Conservation (phyloP, 2,797 vertebrate species). For the Mormyrops attenuatus region DNA sequence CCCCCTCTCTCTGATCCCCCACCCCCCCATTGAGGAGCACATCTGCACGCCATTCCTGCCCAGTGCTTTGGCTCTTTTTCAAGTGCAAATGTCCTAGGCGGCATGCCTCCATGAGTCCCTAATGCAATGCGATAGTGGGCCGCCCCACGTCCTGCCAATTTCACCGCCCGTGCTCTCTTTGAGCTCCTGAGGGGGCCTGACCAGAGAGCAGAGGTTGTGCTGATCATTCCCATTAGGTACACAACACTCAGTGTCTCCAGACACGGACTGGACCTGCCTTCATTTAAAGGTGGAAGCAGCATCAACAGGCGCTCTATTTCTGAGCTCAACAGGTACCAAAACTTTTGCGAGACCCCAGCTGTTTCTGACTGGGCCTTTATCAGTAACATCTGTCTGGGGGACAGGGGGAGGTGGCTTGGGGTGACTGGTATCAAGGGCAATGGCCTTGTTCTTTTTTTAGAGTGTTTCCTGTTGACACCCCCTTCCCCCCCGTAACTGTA, state of each 20-base stretch:
- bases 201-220: slow-evolving; percentile 29
- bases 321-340: slow-evolving; percentile 57
- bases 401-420: neutral
- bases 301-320: slow-evolving; percentile 45
- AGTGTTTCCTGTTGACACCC: slow-evolving; percentile 45
- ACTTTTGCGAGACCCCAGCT: slow-evolving; percentile 27
- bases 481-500: neutral
- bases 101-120: slow-evolving; percentile 27
- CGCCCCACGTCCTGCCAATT: slow-evolving; percentile 22
- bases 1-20: neutral
- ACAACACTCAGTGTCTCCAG: slow-evolving; percentile 46
- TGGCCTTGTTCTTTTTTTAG: slow-evolving; percentile 35
- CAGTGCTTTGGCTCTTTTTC: slow-evolving; percentile 20
- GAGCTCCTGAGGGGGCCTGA: slow-evolving; percentile 10
- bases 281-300: slow-evolving; percentile 54
- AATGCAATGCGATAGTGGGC: slow-evolving; percentile 22
- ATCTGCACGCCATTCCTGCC: slow-evolving; percentile 38
- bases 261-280: slow-evolving; percentile 46
- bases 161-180: slow-evolving; percentile 28
- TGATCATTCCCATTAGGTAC: slow-evolving; percentile 50
- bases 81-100: slow-evolving; percentile 30
- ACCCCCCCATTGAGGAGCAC: slow-evolving; percentile 15
- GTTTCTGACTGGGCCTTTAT: slow-evolving; percentile 57
- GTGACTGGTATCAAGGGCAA: slow-evolving; percentile 50
- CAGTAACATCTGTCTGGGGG: slow-evolving; percentile 59